Evolutionary conservation across 2,797 vertebrate genomes (phyloP), one percentile per base, ranked within the genome.

Genomic region (Xiphophorus birchmanni): DNA sequence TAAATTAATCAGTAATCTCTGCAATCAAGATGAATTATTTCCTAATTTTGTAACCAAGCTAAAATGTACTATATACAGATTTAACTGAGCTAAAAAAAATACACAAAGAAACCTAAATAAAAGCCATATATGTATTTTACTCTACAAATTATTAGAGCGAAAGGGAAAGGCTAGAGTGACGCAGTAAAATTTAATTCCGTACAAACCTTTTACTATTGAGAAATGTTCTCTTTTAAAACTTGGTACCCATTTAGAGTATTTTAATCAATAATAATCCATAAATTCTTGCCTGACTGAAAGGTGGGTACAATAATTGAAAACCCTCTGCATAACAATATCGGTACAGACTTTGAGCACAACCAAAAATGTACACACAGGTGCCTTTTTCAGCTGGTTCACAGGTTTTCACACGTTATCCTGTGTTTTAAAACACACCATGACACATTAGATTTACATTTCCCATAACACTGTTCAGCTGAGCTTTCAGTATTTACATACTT

Each of bases 401-500:
- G 21, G 8, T 5, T 74, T 44, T 75, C 23, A 58, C 80, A 15
- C 29, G 54, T 71, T 26, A 26, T n/a, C 69, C 26, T 76, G 74
- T 67, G 80, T 32, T 77, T 69, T 32, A 73, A 60, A 86, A 87
- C 35, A 35, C 29, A 65, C 17, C 32, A 18, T 13, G 5, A 3
- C 40, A 12, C 1, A 6, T 63, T 42, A 69, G 15, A 84, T 81
- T 90, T 89, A 78, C 87, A 88, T 88, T 82, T 86, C 58, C 82
- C 81, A 74, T 35, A 69, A 40, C 1, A 0, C n/a, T 67, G 26
- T 29, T 65, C 0, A 0, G 76, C 74, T 79, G 73, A 73, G 18
- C 52, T 21, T 79, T 79, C n/a, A 75, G 35, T 80, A 81, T 92
- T 89, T 88, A 80, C 82, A 88, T 84, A 76, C 47, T 74, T 29